Evolutionary conservation across 2,797 vertebrate species (phyloP).

Genomic region (Anomalospiza imberbis): DNA sequence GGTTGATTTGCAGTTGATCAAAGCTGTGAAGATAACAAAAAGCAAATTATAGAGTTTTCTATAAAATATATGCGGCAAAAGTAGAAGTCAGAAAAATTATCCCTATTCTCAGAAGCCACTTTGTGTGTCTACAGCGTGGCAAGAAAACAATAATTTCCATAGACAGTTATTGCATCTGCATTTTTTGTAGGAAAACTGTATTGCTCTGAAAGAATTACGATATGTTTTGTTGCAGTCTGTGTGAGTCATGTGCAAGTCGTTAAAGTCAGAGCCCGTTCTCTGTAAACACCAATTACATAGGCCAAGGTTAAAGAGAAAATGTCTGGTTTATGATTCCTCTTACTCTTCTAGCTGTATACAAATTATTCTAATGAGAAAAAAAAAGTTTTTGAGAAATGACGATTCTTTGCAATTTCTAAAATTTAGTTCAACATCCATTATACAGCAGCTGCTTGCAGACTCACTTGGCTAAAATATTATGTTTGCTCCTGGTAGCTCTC

Average conservation of each 20-base stretch:
- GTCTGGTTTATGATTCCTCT: background rate
- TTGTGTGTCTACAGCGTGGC: background rate
- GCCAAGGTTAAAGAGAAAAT: background rate
- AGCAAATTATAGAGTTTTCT: background rate
- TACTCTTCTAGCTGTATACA: background rate
- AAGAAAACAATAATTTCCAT: background rate
- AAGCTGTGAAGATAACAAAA: background rate
- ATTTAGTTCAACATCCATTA: background rate
- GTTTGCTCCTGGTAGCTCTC: background rate
- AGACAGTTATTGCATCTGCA: background rate
- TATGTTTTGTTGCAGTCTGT: background rate
- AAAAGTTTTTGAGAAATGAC: background rate
- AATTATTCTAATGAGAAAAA: background rate
- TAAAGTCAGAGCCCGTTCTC: background rate
- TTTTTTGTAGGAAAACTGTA: background rate
- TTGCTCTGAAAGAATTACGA: background rate
- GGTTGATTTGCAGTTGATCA: background rate
- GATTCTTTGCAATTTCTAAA: background rate
- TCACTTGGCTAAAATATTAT: background rate
- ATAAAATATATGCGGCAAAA: background rate
- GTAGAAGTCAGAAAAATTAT: background rate
- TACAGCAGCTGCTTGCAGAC: background rate
- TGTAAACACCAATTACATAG: background rate
- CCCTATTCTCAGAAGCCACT: background rate
- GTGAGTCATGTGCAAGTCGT: background rate